A percentile compares a stretch with the other conserved stretches of the same genome.
Conservation (phyloP, 2,113 vertebrate genomes). For the Scatophagus argus region DNA sequence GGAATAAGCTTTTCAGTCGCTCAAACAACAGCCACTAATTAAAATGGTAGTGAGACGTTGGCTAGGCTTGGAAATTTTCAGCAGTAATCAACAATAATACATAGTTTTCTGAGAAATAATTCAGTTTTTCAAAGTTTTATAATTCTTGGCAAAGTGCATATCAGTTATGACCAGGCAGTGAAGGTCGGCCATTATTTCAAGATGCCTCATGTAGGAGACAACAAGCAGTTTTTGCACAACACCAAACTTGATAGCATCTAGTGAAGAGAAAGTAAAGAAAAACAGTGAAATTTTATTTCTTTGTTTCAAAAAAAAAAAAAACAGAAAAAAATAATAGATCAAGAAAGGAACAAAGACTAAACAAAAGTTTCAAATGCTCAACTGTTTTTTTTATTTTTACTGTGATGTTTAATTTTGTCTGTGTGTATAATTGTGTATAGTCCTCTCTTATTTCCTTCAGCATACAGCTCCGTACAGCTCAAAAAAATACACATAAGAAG, state of each 20-base stretch:
- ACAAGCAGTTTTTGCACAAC: constrained; percentile 78
- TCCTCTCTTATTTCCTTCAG: constrained; percentile 61
- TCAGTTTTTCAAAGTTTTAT: constrained; percentile 14
- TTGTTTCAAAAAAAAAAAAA: constrained; percentile 49
- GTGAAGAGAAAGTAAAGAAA: constrained; percentile 37
- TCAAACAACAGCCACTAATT: constrained; percentile 31
- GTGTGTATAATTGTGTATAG: constrained; percentile 73
- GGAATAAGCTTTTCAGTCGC: constrained; percentile 50
- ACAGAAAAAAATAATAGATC: constrained; percentile 19
- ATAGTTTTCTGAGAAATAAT: constrained; percentile 18
- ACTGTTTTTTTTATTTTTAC: constrained; percentile 48
- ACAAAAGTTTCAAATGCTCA: constrained; percentile 41
- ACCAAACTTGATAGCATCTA: constrained; percentile 44
- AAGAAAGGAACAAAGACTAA: constrained; percentile 41
- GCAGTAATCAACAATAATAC: not conserved
- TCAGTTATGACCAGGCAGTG: constrained; percentile 20
- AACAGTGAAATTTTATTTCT: constrained; percentile 38
- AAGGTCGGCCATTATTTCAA: constrained; percentile 17
- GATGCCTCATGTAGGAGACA: constrained; percentile 51
- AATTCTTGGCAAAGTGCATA: constrained; percentile 20
- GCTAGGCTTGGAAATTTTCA: constrained; percentile 20
- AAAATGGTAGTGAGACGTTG: not conserved
- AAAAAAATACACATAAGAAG: constrained; percentile 45
- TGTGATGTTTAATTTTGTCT: constrained; percentile 73
- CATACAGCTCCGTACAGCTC: constrained; percentile 46